Evolutionary conservation across 2,888 invertebrate genomes (phyloP).

Genomic region (Agriopis marginaria): DNA sequence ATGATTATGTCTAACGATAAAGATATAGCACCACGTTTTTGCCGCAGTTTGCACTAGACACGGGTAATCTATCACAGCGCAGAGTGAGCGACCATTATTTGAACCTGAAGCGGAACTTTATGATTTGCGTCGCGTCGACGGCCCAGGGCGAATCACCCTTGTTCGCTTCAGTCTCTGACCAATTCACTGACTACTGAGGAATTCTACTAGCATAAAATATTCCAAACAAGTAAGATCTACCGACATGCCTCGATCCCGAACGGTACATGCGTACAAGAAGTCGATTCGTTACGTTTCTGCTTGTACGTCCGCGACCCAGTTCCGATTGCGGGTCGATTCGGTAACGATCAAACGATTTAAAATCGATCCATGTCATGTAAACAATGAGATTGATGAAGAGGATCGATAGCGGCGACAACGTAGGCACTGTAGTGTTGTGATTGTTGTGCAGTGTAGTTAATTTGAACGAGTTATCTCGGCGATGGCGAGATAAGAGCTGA

Average conservation of each 20-base stretch:
- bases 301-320: conserved; percentile 60
- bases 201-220: conserved; percentile 25
- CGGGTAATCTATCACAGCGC: conserved; percentile 68
- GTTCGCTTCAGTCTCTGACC: conserved; percentile 31
- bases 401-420: conserved; percentile 58
- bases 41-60: conserved; percentile 59
- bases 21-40: conserved; percentile 51
- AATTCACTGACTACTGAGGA: conserved; percentile 31
- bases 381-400: conserved; percentile 64
- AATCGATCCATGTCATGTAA: conserved; percentile 62
- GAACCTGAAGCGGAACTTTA: conserved; percentile 51
- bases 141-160: conserved; percentile 40
- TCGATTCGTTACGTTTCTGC: conserved; percentile 53
- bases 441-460: conserved; percentile 66
- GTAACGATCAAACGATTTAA: conserved; percentile 59
- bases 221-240: conserved; percentile 34
- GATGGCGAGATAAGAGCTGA: conserved; percentile 67
- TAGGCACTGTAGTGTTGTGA: conserved; percentile 58
- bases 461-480: conserved; percentile 59
- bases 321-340: conserved; percentile 57
- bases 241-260: conserved; percentile 37
- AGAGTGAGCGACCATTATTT: conserved; percentile 57
- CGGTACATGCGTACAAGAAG: conserved; percentile 46
- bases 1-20: conserved; percentile 38
- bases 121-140: conserved; percentile 46